phyloP scores from a whole-genome alignment of 2,797 vertebrate species.

The Hozukius guyotensis region DNA sequence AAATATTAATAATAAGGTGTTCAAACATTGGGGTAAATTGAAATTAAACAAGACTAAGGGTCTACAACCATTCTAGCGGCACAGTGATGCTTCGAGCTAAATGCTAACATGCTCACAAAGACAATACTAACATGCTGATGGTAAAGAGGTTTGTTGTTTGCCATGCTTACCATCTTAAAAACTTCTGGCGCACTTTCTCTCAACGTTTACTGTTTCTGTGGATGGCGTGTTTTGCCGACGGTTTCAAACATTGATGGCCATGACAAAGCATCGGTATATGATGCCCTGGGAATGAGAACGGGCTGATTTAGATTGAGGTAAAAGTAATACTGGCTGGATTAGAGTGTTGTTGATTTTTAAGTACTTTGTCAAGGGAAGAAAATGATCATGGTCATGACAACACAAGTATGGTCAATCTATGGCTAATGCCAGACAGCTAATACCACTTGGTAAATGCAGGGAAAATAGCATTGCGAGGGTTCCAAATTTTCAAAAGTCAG shows the following conservation, averaged over 20 bases:
- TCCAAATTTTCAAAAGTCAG: not conserved
- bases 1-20: not conserved
- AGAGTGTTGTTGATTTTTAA: not conserved
- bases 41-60: not conserved
- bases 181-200: too few relatives aligned
- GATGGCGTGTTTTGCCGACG: too few relatives aligned
- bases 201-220: too few relatives aligned
- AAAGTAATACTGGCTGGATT: not conserved
- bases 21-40: not conserved
- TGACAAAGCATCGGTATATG: too few relatives aligned
- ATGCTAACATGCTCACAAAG: not conserved
- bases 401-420: not conserved
- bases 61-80: not conserved
- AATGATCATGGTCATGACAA: not conserved
- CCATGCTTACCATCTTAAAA: not conserved
- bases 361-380: not conserved
- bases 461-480: not conserved
- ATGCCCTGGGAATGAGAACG: too few relatives aligned
- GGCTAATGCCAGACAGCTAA: not conserved
- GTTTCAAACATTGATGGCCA: too few relatives aligned
- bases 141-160: not conserved
- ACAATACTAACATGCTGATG: not conserved
- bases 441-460: not conserved
- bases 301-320: not conserved
- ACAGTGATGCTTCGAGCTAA: not conserved